phyloP scores from a whole-genome alignment of 2,888 invertebrate species.

The Torymus auratus region DNA sequence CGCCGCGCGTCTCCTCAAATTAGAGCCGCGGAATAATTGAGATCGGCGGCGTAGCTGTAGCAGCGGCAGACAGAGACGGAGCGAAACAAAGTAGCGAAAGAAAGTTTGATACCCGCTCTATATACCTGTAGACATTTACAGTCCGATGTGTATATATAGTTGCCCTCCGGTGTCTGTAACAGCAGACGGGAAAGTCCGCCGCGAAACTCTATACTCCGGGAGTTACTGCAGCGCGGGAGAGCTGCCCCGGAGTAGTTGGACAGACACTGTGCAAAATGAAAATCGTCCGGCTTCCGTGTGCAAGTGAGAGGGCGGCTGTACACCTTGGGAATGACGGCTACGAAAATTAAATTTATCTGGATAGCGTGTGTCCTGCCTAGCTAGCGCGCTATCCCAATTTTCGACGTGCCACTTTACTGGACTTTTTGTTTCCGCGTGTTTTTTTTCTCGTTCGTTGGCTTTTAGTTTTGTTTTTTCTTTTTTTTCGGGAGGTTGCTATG shows the following conservation, averaged over 20 bases:
- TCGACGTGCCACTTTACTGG: not conserved
- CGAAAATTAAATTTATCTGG: slow-evolving; percentile 49
- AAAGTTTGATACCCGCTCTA: slow-evolving; percentile 39
- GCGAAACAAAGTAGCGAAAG: slow-evolving; percentile 50
- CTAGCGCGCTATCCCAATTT: not conserved
- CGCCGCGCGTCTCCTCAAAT: slow-evolving; percentile 19
- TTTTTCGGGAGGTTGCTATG: too few relatives aligned
- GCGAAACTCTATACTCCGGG: slow-evolving; percentile 8
- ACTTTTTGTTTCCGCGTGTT: not conserved
- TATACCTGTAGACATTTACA: not conserved
- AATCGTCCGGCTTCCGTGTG: slow-evolving; percentile 32
- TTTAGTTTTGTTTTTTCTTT: too few relatives aligned
- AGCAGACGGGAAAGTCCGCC: slow-evolving; percentile 22
- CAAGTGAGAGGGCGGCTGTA: not conserved
- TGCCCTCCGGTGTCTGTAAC: slow-evolving; percentile 39
- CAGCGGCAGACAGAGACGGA: not conserved
- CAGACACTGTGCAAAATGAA: slow-evolving; percentile 30
- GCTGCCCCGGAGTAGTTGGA: not conserved
- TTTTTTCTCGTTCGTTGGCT: not conserved
- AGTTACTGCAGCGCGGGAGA: not conserved
- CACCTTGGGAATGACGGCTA: slow-evolving; percentile 52
- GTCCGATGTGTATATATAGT: slow-evolving; percentile 6
- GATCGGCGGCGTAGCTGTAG: slow-evolving; percentile 1
- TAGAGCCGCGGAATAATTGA: slow-evolving; percentile 46
- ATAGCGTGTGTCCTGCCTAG: not conserved